These are phyloP conservation scores for Tipula confusa DNA, from an alignment of 2,888 invertebrate genomes.

Conservation along the genomic window DNA sequence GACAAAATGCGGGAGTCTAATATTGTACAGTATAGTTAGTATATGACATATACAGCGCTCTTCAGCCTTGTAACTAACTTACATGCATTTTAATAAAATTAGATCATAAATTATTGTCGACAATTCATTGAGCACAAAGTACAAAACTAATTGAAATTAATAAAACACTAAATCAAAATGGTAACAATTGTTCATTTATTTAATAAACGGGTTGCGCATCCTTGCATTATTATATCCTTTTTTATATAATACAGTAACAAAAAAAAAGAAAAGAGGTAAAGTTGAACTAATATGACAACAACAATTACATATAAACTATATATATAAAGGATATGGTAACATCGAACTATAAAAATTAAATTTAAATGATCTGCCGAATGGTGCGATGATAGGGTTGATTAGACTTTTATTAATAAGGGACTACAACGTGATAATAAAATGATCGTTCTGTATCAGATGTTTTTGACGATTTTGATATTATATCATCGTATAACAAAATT, in stretches of 20 bases:
- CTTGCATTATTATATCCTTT: slow-evolving; percentile 4
- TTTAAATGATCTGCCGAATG: not conserved
- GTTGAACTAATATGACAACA: slow-evolving; percentile 30
- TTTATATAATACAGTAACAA: not conserved
- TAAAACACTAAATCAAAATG: not conserved
- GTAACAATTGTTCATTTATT: slow-evolving; percentile 3
- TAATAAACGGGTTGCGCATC: slow-evolving; percentile 28
- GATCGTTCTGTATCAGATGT: slow-evolving; percentile 21
- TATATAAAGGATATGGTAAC: not conserved
- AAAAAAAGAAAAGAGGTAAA: not conserved
- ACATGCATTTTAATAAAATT: not conserved
- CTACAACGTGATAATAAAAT: not conserved
- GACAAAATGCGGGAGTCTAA: not conserved
- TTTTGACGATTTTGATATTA: slow-evolving; percentile 25
- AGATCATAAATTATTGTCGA: not conserved
- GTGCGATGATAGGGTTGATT: slow-evolving; percentile 28
- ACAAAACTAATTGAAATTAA: slow-evolving; percentile 3
- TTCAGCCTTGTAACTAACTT: not conserved
- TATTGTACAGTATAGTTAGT: not conserved
- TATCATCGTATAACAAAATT: not conserved
- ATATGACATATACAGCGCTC: not conserved
- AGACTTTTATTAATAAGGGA: not conserved
- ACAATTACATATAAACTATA: not conserved
- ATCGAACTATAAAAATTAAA: not conserved
- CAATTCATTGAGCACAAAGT: not conserved